These are phyloP conservation scores for Menura novaehollandiae DNA, from an alignment of 2,113 vertebrate species.

Conservation along the genomic window DNA sequence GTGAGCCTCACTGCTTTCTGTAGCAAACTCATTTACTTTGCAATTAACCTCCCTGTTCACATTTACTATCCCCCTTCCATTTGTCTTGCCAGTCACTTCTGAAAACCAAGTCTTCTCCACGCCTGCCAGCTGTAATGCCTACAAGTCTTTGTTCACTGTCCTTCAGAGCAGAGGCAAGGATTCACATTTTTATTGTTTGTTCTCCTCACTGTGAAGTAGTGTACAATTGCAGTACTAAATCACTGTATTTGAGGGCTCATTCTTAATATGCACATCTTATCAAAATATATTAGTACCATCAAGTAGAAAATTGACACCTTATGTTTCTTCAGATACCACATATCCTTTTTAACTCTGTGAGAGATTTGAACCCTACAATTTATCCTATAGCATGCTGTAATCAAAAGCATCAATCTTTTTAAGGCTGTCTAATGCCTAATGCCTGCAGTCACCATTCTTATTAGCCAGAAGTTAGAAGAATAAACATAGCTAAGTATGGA, in stretches of 20 bases:
- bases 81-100: neutral
- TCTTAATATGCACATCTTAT: constrained; percentile 53
- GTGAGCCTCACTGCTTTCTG: neutral
- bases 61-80: neutral
- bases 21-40: neutral
- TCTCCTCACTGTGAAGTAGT: neutral
- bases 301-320: constrained; percentile 22
- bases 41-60: neutral
- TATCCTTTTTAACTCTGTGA: neutral
- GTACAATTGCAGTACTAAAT: neutral
- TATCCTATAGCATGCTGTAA: neutral
- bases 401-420: constrained; percentile 8
- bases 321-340: neutral
- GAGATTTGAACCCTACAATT: neutral
- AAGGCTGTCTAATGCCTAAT: neutral
- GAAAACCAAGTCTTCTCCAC: neutral
- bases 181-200: neutral
- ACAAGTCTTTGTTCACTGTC: neutral
- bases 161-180: constrained; percentile 9
- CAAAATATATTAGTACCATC: constrained; percentile 24
- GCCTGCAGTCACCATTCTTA: neutral
- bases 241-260: neutral
- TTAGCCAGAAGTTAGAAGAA: neutral
- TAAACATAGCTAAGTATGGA: neutral
- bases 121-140: neutral